These are phyloP conservation scores for Bhutanitis thaidina DNA, from an alignment of 2,888 invertebrate genomes.

Conservation along the genomic window DNA sequence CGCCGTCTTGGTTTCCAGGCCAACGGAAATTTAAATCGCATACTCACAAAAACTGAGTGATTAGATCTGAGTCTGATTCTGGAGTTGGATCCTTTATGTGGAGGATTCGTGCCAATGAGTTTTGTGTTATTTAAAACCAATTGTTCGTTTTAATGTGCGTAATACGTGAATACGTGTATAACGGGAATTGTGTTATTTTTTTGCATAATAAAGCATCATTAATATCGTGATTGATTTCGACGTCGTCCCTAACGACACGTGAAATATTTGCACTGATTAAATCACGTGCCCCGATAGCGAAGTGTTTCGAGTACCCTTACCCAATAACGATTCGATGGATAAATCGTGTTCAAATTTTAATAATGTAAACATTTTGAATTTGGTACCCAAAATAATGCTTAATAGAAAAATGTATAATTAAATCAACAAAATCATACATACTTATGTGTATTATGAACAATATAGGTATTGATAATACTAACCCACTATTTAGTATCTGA, in stretches of 20 bases:
- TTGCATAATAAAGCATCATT: too few species aligned
- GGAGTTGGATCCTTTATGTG: too few species aligned
- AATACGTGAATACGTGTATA: too few species aligned
- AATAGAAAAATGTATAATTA: neutral
- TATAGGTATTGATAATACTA: neutral
- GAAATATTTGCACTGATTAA: slow-evolving; percentile 75
- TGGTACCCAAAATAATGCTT: neutral
- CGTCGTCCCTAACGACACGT: slow-evolving; percentile 56
- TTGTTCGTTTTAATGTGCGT: too few species aligned
- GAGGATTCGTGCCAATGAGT: too few species aligned
- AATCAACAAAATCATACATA: neutral
- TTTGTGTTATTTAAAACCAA: too few species aligned
- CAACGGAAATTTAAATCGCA: too few species aligned
- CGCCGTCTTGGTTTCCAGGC: too few species aligned
- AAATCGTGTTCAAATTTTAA: slow-evolving; percentile 33
- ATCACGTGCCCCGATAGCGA: slow-evolving; percentile 55
- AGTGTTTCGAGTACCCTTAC: slow-evolving; percentile 55
- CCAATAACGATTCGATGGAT: slow-evolving; percentile 58
- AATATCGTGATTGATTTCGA: too few species aligned
- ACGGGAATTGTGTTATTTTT: too few species aligned
- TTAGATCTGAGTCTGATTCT: too few species aligned
- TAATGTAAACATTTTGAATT: slow-evolving; percentile 21
- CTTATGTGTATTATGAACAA: neutral
- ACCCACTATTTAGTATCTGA: neutral
- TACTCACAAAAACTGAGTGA: too few species aligned